Conservation (phyloP, 2,113 vertebrate genomes). For the Neodontobutis hainanensis region DNA sequence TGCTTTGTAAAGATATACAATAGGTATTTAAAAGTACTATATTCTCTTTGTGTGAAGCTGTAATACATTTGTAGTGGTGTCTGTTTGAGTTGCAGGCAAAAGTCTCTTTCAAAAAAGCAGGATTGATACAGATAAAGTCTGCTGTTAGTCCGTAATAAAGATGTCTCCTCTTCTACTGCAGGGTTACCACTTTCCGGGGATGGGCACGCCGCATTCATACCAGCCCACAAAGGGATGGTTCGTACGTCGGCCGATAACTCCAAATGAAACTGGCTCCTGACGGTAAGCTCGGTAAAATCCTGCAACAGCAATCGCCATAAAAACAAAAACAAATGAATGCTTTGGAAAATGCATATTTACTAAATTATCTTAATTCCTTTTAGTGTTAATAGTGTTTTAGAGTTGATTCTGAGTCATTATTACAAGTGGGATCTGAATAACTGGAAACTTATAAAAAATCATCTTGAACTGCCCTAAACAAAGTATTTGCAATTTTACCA, state of each 20-base stretch:
- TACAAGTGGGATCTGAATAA: no score
- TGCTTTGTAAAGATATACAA: slow-evolving; percentile 76
- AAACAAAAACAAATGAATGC: not conserved
- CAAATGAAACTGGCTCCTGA: slow-evolving; percentile 93
- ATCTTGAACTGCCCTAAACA: no score
- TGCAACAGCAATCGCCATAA: slow-evolving; percentile 60
- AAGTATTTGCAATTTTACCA: no score
- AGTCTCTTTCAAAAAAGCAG: slow-evolving; percentile 63
- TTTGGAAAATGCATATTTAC: not conserved
- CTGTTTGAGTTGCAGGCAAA: slow-evolving; percentile 59
- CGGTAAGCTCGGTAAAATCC: slow-evolving; percentile 93
- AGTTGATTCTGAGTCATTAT: no score
- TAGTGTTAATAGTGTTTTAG: no score
- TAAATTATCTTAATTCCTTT: no score
- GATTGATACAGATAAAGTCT: slow-evolving; percentile 39
- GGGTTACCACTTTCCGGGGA: slow-evolving; percentile 95
- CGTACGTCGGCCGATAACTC: slow-evolving; percentile 88
- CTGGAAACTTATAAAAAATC: no score
- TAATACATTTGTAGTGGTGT: slow-evolving; percentile 65
- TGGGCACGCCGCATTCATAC: slow-evolving; percentile 97
- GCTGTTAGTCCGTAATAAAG: slow-evolving; percentile 47
- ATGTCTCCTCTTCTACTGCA: slow-evolving; percentile 30
- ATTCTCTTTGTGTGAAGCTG: slow-evolving; percentile 76
- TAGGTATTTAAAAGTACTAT: slow-evolving; percentile 74
- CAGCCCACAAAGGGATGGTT: slow-evolving; percentile 93